Conservation (phyloP, 2,797 vertebrate genomes). For the Enteromius thamalakanensis region DNA sequence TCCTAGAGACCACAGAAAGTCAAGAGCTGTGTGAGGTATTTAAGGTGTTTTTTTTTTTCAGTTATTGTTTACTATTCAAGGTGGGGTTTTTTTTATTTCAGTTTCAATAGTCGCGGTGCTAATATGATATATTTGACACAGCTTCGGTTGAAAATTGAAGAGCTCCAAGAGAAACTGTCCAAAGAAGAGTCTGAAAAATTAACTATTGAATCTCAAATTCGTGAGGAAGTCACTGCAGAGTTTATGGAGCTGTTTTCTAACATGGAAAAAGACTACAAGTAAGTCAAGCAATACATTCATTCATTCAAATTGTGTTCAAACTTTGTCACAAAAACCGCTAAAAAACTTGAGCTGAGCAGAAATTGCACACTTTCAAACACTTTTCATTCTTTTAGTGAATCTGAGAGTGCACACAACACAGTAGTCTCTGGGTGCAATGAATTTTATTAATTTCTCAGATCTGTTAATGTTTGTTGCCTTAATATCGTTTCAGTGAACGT, state of each 20-base stretch:
- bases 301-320: background rate
- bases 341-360: no score
- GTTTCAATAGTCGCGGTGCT: background rate
- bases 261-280: conserved; percentile 87
- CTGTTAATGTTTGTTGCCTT: background rate
- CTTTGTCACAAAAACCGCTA: background rate
- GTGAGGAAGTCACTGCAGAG: conserved; percentile 87
- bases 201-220: conserved; percentile 85
- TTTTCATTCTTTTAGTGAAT: background rate
- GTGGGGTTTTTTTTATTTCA: conserved; percentile 27
- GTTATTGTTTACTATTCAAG: background rate
- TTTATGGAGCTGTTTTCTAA: conserved; percentile 82
- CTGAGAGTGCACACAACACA: background rate
- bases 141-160: conserved; percentile 61
- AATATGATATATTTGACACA: background rate
- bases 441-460: background rate
- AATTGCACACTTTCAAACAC: background rate
- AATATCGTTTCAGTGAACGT: conserved; percentile 73
- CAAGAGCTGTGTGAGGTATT: conserved; percentile 74
- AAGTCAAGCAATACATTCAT: conserved; percentile 25
- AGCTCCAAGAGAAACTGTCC: conserved; percentile 74
- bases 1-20: conserved; percentile 67
- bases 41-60: conserved; percentile 30
- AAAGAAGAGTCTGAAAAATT: conserved; percentile 80
- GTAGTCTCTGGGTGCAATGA: no score